These are phyloP conservation scores for Nixonia krombeini DNA, from an alignment of 1,140 invertebrate genomes.

Conservation along the genomic window DNA sequence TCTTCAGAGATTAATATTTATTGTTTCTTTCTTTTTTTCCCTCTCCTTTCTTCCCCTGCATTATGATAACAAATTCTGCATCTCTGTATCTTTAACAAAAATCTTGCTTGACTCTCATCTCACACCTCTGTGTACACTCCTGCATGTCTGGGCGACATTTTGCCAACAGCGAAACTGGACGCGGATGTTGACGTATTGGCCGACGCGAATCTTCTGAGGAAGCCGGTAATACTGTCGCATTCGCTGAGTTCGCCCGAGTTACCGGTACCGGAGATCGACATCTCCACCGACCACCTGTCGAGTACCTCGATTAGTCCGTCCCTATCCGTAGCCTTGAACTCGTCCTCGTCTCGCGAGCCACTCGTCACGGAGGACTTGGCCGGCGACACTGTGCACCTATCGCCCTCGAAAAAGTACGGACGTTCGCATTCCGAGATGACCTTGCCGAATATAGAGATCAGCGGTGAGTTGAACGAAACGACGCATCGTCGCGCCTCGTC, in stretches of 20 bases:
- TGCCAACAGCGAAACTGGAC: background rate
- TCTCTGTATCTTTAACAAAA: conserved; percentile 8
- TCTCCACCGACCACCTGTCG: background rate
- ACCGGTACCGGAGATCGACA: conserved; percentile 49
- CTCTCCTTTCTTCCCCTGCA: conserved; percentile 24
- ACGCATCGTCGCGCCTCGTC: background rate
- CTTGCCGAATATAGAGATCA: conserved; percentile 54
- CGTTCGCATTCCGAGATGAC: conserved; percentile 62
- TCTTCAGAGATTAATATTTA: conserved; percentile 57
- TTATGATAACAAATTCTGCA: background rate
- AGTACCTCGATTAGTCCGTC: conserved; percentile 12
- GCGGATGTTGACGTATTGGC: background rate
- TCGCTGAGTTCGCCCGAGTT: conserved; percentile 69
- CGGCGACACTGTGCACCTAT: conserved; percentile 1
- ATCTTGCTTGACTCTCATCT: background rate
- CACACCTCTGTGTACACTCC: background rate
- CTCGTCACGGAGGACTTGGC: conserved; percentile 6
- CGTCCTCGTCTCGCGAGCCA: background rate
- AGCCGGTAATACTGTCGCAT: conserved; percentile 55
- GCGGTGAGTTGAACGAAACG: conserved; percentile 57
- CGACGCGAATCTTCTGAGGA: conserved; percentile 33
- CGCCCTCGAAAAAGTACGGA: conserved; percentile 53
- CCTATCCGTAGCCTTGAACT: too few relatives aligned
- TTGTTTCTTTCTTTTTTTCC: conserved; percentile 63
- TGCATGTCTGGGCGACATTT: conserved; percentile 2